These are phyloP conservation scores for Tokudaia muenninki DNA, from an alignment of 2,797 vertebrate genomes.

Conservation along the genomic window DNA sequence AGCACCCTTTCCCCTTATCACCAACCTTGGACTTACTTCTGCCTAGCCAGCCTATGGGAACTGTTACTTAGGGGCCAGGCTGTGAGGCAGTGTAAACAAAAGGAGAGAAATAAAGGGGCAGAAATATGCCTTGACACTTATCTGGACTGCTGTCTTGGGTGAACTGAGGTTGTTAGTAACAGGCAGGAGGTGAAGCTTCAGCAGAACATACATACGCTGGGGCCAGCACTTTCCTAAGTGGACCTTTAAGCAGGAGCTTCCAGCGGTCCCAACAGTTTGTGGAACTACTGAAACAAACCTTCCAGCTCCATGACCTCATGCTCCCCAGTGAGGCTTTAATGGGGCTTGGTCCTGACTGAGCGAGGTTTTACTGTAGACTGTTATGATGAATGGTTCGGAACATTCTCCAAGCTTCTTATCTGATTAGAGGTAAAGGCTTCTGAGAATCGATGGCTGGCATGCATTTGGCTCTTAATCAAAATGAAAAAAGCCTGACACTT, in stretches of 20 bases:
- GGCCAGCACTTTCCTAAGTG: not conserved
- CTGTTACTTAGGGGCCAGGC: not conserved
- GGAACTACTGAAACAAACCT: not conserved
- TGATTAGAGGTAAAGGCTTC: not conserved
- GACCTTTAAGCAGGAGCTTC: not conserved
- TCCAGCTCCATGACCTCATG: too few species aligned
- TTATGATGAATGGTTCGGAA: not conserved
- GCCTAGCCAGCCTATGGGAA: not conserved
- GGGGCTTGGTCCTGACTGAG: not conserved
- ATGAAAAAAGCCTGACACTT: not conserved
- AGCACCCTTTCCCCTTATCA: too few species aligned
- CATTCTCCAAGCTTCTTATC: not conserved
- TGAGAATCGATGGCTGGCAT: not conserved
- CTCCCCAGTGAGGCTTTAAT: accelerated
- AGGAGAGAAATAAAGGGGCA: not conserved
- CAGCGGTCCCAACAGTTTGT: not conserved
- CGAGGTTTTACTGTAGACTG: too few species aligned
- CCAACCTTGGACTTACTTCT: too few species aligned
- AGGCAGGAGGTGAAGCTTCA: not conserved
- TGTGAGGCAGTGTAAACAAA: too few species aligned
- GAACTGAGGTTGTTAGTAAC: not conserved
- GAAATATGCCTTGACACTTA: too few species aligned
- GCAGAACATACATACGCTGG: too few species aligned
- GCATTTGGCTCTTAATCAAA: not conserved
- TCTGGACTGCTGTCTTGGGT: not conserved